Conservation (phyloP, 2,113 vertebrate species). For the Syngnathus scovelli region DNA sequence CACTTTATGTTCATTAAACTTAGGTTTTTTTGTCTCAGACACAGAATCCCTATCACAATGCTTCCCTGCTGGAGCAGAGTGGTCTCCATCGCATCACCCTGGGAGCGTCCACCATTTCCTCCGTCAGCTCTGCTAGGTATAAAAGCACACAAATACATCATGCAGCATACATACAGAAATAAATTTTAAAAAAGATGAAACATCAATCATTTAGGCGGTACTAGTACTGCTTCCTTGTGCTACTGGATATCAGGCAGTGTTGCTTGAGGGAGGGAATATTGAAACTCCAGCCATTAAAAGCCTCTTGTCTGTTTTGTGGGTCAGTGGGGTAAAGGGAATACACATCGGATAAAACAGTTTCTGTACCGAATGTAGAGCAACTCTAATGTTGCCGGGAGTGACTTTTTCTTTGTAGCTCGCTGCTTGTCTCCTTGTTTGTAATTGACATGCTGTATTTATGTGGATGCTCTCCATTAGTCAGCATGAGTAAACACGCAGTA, state of each 20-base stretch:
- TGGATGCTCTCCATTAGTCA: constrained; percentile 6
- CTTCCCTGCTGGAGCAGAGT: constrained; percentile 92
- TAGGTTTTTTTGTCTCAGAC: constrained; percentile 61
- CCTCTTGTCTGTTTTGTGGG: constrained; percentile 40
- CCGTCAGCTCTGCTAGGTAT: constrained; percentile 93
- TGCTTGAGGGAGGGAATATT: constrained; percentile 28
- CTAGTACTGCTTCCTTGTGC: constrained; percentile 1
- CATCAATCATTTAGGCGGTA: background rate
- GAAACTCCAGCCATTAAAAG: constrained; percentile 5
- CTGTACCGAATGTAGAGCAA: constrained; percentile 49
- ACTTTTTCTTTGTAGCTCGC: constrained; percentile 23
- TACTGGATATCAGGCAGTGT: constrained; percentile 5
- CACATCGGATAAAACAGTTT: constrained; percentile 30
- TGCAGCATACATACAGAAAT: background rate
- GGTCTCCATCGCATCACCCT: constrained; percentile 96
- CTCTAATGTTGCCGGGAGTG: constrained; percentile 49
- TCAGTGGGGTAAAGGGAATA: constrained; percentile 50
- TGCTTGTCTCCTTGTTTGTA: constrained; percentile 17
- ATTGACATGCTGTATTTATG: background rate
- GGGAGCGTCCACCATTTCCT: constrained; percentile 93
- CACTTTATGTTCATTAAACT: background rate
- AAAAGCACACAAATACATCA: constrained; percentile 6
- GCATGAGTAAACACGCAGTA: background rate
- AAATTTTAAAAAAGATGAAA: background rate
- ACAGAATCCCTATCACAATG: constrained; percentile 87